phyloP scores from a whole-genome alignment of 2,797 vertebrate genomes.

The Bradypodion pumilum region DNA sequence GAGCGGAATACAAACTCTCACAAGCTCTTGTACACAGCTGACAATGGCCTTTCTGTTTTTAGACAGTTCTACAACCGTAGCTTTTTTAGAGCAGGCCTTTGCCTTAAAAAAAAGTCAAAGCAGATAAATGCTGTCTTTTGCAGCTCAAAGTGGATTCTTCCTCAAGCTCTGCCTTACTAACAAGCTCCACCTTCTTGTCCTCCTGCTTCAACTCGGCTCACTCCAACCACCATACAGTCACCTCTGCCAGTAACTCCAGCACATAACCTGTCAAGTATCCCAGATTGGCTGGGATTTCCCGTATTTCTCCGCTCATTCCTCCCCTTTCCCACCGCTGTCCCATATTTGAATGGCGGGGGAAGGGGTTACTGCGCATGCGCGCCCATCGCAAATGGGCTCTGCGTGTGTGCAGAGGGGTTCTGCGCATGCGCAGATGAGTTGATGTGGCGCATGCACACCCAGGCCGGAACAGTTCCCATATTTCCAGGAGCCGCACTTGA shows the following conservation, averaged over 20 bases:
- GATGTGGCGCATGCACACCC: too few relatives aligned
- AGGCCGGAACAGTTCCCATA: too few relatives aligned
- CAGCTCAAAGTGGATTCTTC: background rate
- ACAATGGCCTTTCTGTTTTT: constrained; percentile 85
- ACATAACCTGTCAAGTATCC: too few relatives aligned
- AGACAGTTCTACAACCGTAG: constrained; percentile 70
- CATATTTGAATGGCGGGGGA: too few relatives aligned
- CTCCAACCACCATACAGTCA: background rate
- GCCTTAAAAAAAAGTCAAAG: constrained; percentile 51
- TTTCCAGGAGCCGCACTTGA: too few relatives aligned
- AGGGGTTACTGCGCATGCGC: too few relatives aligned
- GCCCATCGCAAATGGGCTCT: too few relatives aligned
- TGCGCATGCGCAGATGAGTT: too few relatives aligned
- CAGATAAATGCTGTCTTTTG: constrained; percentile 58
- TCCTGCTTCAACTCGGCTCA: background rate
- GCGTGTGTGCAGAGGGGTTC: too few relatives aligned
- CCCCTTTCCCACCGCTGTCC: too few relatives aligned
- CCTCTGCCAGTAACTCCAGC: background rate
- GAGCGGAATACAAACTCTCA: constrained; percentile 91
- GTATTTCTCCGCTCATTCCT: too few relatives aligned
- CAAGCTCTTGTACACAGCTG: constrained; percentile 80
- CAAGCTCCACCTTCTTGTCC: background rate
- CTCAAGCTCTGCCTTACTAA: background rate
- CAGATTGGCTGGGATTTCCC: too few relatives aligned
- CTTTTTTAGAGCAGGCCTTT: constrained; percentile 64